These are phyloP conservation scores for Drosophila triauraria DNA, from an alignment of 1,140 invertebrate species.

Conservation along the genomic window DNA sequence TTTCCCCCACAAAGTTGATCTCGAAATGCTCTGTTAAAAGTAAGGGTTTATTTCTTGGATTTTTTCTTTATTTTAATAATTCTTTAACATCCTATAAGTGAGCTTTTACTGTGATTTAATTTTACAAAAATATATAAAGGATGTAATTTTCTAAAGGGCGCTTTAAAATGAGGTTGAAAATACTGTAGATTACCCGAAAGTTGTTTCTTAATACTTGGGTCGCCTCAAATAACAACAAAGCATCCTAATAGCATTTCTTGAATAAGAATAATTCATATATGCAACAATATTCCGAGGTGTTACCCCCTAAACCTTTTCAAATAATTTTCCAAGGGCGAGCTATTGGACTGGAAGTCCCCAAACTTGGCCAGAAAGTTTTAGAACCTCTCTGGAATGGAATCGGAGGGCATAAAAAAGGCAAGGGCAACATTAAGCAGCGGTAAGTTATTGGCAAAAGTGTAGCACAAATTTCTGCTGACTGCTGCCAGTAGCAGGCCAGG, in stretches of 20 bases:
- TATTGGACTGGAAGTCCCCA: not conserved
- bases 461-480: constrained; percentile 71
- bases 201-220: no score
- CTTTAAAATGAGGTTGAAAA: no score
- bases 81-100: no score
- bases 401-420: constrained; percentile 20
- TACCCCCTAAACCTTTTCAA: not conserved
- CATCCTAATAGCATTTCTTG: no score
- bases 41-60: not conserved
- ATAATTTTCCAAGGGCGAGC: constrained; percentile 8
- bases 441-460: constrained; percentile 66
- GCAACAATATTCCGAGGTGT: not conserved
- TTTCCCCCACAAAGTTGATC: not conserved
- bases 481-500: constrained; percentile 59
- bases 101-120: no score
- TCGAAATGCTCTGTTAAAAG: constrained; percentile 22
- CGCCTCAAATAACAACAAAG: no score
- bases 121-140: no score
- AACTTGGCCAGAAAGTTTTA: constrained; percentile 11
- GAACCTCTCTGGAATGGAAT: not conserved
- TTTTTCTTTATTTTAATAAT: not conserved
- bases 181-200: no score
- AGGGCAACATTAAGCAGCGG: constrained; percentile 52
- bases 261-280: not conserved
- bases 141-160: no score